Percentiles rank a stretch among this genome's conserved stretches.
phyloP scores from a whole-genome alignment of 2,797 vertebrate genomes.

The Oreochromis mossambicus region DNA sequence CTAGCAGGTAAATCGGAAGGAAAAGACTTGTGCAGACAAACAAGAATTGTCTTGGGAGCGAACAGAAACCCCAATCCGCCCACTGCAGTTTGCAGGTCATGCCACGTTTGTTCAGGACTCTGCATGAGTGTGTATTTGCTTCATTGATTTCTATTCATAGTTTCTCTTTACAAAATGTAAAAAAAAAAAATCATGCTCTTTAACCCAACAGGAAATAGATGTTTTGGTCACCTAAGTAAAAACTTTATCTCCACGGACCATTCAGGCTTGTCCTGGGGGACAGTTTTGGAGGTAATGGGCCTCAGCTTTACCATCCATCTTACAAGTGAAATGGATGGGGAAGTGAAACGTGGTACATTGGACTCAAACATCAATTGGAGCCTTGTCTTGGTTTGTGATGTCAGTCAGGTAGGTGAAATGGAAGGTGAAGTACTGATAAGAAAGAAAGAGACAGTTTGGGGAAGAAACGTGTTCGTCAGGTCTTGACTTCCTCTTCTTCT shows the following conservation, averaged over 20 bases:
- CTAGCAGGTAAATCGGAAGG: constrained; percentile 9
- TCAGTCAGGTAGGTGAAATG: constrained; percentile 2
- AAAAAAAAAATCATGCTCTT: neutral
- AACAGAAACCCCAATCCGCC: neutral
- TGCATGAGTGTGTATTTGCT: neutral
- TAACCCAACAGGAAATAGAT: neutral
- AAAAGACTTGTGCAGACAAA: constrained; percentile 28
- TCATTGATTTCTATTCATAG: constrained; percentile 17
- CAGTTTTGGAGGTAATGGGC: neutral
- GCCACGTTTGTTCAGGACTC: neutral
- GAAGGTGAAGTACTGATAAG: constrained; percentile 18
- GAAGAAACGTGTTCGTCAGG: neutral
- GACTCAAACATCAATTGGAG: constrained; percentile 7
- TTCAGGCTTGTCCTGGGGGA: neutral
- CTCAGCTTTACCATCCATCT: neutral
- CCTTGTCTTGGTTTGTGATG: constrained; percentile 3
- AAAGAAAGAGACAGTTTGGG: neutral
- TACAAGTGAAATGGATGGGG: neutral
- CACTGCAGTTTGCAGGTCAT: neutral
- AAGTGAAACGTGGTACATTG: neutral
- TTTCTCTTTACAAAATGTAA: neutral
- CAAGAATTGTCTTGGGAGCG: neutral
- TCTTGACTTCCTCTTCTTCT: neutral
- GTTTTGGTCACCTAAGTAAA: neutral
- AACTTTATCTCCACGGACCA: neutral